phyloP scores from a whole-genome alignment of 1,140 invertebrate genomes.

The Drosophila ironensis region DNA sequence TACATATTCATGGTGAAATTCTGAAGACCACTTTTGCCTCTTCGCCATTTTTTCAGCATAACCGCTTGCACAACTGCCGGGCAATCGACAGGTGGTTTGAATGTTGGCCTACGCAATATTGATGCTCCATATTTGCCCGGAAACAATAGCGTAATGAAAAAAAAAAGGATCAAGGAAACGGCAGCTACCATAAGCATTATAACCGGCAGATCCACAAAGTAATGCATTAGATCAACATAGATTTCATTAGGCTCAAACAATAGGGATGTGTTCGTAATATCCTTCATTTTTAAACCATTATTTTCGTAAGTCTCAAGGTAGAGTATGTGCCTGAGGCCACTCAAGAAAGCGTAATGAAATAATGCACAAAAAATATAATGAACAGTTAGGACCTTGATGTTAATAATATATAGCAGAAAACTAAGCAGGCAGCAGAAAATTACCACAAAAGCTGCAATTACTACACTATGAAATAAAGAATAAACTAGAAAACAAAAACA shows the following conservation, averaged over 20 bases:
- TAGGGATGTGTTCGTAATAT: not conserved
- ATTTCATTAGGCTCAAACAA: no score
- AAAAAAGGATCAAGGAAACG: not conserved
- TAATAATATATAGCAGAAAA: not conserved
- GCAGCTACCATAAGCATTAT: not conserved
- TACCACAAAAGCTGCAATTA: not conserved
- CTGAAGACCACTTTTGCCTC: not conserved
- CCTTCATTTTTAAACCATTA: slow-evolving; percentile 1
- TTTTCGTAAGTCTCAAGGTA: not conserved
- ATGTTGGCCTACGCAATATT: not conserved
- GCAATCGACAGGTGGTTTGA: not conserved
- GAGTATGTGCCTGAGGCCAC: not conserved
- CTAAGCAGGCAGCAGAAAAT: not conserved
- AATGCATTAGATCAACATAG: not conserved
- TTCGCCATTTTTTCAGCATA: not conserved
- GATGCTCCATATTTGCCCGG: slow-evolving; percentile 13
- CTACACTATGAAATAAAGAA: not conserved
- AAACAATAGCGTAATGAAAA: not conserved
- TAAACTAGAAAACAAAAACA: slow-evolving; percentile 17
- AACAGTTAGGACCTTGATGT: not conserved
- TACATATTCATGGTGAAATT: slow-evolving; percentile 30
- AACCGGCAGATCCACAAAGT: not conserved
- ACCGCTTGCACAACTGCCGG: not conserved
- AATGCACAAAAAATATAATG: not conserved
- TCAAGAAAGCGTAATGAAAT: slow-evolving; percentile 13